Conservation (phyloP, 2,888 invertebrate species). For the Lithosia quadra region DNA sequence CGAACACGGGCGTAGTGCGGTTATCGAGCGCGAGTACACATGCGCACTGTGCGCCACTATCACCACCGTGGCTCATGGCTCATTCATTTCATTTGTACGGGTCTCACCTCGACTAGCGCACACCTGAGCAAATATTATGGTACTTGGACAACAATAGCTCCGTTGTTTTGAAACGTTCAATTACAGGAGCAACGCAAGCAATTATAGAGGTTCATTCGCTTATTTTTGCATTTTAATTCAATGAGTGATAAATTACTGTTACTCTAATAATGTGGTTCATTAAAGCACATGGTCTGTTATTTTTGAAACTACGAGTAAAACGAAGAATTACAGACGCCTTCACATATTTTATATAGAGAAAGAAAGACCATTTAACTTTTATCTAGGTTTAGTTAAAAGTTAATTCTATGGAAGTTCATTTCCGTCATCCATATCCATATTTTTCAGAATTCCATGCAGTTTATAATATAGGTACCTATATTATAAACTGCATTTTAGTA, state of each 20-base stretch:
- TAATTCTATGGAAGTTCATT: no score
- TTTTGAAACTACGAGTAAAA: not conserved
- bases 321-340: no score
- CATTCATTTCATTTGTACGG: slow-evolving; percentile 80
- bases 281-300: not conserved
- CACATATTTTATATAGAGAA: no score
- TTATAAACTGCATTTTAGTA: no score
- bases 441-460: no score
- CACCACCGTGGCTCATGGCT: slow-evolving; percentile 73
- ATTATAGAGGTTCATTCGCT: slow-evolving; percentile 38
- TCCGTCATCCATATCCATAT: no score
- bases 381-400: no score
- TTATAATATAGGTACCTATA: no score
- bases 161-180: slow-evolving; percentile 72
- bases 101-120: slow-evolving; percentile 64
- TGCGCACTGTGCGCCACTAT: slow-evolving; percentile 71
- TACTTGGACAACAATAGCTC: slow-evolving; percentile 67
- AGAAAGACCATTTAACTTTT: no score
- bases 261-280: not conserved
- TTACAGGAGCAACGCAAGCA: slow-evolving; percentile 53
- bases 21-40: slow-evolving; percentile 83
- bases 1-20: slow-evolving; percentile 76
- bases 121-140: slow-evolving; percentile 85
- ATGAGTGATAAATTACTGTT: slow-evolving; percentile 12
- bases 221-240: slow-evolving; percentile 27